phyloP scores from a whole-genome alignment of 2,113 vertebrate species.

The Eulacestoma nigropectus region DNA sequence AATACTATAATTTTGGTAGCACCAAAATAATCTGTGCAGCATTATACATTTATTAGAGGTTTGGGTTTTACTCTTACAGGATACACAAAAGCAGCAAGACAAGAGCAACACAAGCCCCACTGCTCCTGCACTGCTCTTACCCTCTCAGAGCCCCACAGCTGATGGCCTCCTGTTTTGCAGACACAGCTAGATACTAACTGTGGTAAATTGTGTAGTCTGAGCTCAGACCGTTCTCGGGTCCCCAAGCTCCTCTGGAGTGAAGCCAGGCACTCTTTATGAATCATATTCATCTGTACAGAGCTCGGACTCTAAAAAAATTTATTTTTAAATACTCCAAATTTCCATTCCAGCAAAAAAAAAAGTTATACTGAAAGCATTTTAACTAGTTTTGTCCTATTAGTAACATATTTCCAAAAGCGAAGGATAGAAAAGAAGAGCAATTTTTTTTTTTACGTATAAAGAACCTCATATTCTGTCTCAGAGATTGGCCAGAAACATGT shows the following conservation, averaged over 20 bases:
- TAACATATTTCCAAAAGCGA: neutral
- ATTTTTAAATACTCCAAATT: neutral
- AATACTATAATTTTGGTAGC: neutral
- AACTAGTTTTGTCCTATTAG: neutral
- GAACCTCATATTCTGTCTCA: neutral
- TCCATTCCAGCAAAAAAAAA: neutral
- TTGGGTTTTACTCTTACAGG: neutral
- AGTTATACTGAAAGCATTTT: neutral
- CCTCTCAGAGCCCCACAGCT: neutral
- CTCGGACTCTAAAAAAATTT: neutral
- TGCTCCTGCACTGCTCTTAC: neutral
- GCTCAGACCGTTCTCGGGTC: rapidly evolving
- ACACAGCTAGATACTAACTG: neutral
- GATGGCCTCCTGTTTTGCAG: neutral
- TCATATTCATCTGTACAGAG: neutral
- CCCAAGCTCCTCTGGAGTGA: neutral
- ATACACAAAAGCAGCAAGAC: neutral
- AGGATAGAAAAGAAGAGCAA: neutral
- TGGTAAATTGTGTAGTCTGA: neutral
- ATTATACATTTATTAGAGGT: neutral
- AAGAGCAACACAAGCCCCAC: neutral
- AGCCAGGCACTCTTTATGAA: neutral
- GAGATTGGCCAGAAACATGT: neutral
- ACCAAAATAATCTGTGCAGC: neutral
- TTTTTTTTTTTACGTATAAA: neutral